Base-by-base conservation (phyloP, 1,140 invertebrate species). In the Drosophila carrolli region DNA sequence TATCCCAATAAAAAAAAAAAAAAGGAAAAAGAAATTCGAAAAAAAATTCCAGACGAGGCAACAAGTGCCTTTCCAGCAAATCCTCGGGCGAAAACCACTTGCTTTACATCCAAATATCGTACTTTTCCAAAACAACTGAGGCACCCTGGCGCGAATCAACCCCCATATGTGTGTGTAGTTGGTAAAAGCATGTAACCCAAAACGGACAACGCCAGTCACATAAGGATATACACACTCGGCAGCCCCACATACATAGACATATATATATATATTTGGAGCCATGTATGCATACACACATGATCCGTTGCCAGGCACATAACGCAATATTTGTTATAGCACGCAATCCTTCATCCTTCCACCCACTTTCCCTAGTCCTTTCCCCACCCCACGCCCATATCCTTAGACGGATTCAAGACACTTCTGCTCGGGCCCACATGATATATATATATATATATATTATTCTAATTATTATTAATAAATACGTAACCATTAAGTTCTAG, bases 401-500 rank as follows among this genome's bases (percentile, higher is more conserved):
- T 35, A 11, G 27, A 32, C 46, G 46, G 46, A 48, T 48, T 9
- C 13, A 14, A 50, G 27, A 19, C 16, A 43, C 35, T 57, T 29
- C 53, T 38, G 55, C 55, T 47, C 46, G 60, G 50, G 46, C 55
- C 19, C 63, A 60, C 43, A 73, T 57, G 65, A 55, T 56, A 57
- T 51, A 60, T 40, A 57, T 44, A 75, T 13, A 47, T 43, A 71
- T 14, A 48, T 60, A 71, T 62, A 78, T 70, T 75, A 71, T 75
- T 59, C 73, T 81, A 65, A 55, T 78, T 71, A 71, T 41, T 53
- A 71, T 74, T 60, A 59, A 66, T 78, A 67, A 65, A 11, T 63
- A 37, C 6, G 38, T 88, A 88, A 78, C 47, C 71, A 47, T 72
- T 91, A 90, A 91, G 90, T 90, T 91, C 90, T 91, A 91, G 90